Conservation (phyloP, 2,888 invertebrate species). For the Notodromas monacha region DNA sequence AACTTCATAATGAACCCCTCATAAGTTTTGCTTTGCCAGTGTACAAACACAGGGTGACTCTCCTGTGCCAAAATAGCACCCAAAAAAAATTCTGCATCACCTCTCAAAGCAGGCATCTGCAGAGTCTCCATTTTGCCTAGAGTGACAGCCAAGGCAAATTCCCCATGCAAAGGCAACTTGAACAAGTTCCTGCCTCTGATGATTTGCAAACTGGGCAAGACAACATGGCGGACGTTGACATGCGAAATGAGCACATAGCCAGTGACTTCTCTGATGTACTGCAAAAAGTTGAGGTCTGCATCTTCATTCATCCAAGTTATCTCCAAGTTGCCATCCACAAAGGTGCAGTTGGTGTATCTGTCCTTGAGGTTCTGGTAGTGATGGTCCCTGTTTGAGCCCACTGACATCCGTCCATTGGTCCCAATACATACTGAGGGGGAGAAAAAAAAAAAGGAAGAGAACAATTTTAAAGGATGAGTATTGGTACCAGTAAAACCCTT, state of each 20-base stretch:
- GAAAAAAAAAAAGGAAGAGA: no score
- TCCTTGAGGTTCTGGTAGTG: constrained; percentile 72
- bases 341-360: constrained; percentile 85
- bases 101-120: constrained; percentile 50
- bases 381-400: constrained; percentile 63
- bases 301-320: constrained; percentile 70
- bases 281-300: constrained; percentile 57
- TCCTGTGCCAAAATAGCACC: no score
- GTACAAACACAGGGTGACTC: no score
- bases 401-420: constrained; percentile 67
- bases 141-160: constrained; percentile 54
- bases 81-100: no score
- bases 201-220: constrained; percentile 59
- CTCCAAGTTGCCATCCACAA: constrained; percentile 91
- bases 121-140: constrained; percentile 53
- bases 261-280: constrained; percentile 65
- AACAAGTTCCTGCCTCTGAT: constrained; percentile 71
- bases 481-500: no score
- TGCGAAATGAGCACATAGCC: constrained; percentile 83
- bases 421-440: constrained; percentile 80
- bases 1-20: no score
- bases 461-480: no score
- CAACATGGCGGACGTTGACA: constrained; percentile 48
- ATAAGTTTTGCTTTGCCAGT: no score
- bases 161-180: constrained; percentile 37